These are phyloP conservation scores for Paralvinella palmiformis DNA, from an alignment of 1,140 invertebrate species.

Conservation along the genomic window DNA sequence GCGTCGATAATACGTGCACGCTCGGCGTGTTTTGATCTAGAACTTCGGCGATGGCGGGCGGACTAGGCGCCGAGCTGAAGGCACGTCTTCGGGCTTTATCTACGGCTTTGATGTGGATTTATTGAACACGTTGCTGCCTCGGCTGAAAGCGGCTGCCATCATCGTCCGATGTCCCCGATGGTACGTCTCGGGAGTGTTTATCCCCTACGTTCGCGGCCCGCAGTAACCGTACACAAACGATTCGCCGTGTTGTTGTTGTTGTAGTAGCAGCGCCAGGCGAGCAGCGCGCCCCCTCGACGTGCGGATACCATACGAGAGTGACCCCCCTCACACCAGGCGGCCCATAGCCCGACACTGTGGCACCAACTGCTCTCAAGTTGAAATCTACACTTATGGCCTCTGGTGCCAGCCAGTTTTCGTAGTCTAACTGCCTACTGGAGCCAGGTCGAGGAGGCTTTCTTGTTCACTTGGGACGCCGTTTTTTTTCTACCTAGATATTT, in stretches of 20 bases:
- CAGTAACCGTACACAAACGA: background rate
- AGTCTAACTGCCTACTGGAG: too few species aligned
- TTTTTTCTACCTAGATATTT: too few species aligned
- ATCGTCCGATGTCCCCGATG: background rate
- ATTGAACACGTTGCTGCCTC: background rate
- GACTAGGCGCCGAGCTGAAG: background rate
- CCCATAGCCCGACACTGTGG: too few species aligned
- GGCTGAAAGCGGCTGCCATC: background rate
- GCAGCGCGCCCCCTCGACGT: too few species aligned
- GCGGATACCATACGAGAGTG: too few species aligned
- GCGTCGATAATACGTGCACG: background rate
- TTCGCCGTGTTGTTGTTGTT: background rate
- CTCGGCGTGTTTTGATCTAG: slow-evolving; percentile 13
- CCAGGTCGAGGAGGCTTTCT: too few species aligned
- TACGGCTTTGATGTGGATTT: background rate
- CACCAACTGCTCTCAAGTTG: too few species aligned
- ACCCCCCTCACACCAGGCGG: too few species aligned
- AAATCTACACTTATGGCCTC: too few species aligned
- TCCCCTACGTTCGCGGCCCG: background rate
- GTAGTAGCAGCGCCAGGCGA: too few species aligned
- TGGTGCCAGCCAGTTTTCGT: too few species aligned
- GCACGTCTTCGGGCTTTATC: background rate
- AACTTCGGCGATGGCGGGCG: slow-evolving; percentile 3
- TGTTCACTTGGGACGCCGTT: too few species aligned
- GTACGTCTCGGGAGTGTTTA: background rate